phyloP scores from a whole-genome alignment of 2,113 vertebrate genomes.

The Triplophysa rosa region DNA sequence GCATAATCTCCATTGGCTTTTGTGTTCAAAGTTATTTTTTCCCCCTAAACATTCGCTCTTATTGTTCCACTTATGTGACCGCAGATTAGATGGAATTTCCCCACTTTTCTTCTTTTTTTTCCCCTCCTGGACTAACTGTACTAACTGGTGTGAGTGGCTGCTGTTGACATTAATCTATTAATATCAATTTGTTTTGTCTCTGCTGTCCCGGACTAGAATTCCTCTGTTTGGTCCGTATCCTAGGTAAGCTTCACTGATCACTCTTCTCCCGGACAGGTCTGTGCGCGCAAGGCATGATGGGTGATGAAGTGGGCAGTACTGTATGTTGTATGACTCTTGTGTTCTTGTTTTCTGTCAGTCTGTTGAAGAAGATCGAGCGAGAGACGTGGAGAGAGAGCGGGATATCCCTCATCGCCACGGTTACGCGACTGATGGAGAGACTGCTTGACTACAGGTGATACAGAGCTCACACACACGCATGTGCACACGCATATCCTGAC shows the following conservation, averaged over 20 bases:
- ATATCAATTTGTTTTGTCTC: slow-evolving; percentile 96
- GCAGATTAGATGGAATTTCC: neutral
- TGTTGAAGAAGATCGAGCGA: slow-evolving; percentile 98
- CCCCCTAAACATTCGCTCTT: no score
- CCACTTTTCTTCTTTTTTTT: slow-evolving; percentile 22
- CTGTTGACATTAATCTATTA: slow-evolving; percentile 84
- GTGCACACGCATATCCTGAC: neutral
- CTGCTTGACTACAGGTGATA: slow-evolving; percentile 94
- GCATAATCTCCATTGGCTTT: neutral
- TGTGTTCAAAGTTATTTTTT: no score
- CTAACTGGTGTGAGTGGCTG: slow-evolving; percentile 72
- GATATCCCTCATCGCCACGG: slow-evolving; percentile 94
- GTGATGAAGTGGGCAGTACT: neutral
- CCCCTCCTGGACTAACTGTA: slow-evolving; percentile 60
- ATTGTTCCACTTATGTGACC: neutral
- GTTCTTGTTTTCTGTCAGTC: slow-evolving; percentile 69
- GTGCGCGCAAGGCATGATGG: slow-evolving; percentile 49
- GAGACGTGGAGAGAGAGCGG: slow-evolving; percentile 99
- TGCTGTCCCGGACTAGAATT: slow-evolving; percentile 99
- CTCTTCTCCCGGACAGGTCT: slow-evolving; percentile 28
- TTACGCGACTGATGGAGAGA: slow-evolving; percentile 97
- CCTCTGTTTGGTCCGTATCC: slow-evolving; percentile 99
- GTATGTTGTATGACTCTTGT: slow-evolving; percentile 10
- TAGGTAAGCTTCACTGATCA: slow-evolving; percentile 89
- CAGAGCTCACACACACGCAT: neutral